Base-by-base conservation (phyloP, 2,113 vertebrate genomes). In the Propithecus coquereli region DNA sequence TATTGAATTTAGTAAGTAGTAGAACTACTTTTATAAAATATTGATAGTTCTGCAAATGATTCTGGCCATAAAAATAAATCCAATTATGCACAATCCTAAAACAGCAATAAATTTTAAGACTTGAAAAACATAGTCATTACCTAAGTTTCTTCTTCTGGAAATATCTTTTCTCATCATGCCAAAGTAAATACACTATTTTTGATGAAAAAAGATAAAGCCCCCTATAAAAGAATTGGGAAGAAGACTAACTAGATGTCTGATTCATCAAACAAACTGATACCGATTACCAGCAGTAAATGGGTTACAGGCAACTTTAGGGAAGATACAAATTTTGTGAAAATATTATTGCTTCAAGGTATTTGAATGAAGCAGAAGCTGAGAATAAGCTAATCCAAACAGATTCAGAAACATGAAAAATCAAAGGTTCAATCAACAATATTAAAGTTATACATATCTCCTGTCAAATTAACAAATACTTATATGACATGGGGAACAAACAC, bases 321-420 rank as follows among this genome's bases (percentile, higher is more conserved):
- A 92, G 70, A 54, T 1, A 37, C 1, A 80, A 87, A 87, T 43
- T 27, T 93, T 57, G 25, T 96, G 82, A 93, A 98, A 98, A 90
- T 27, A 5, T 77, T 80, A 43, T 87, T 96, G 50, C 27, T 95
- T 96, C 50, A 90, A 34, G 27, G 13, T 83, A 96, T 95, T 87
- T 97, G 93, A 90, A 96, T 70, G 50, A 85, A 95, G 47, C 9
- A 81, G 43, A 59, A 2, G 0, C 4, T 65, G 32, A 92, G 20
- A 40, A 13, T 80, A 65, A 40, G 40, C 7, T 94, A 20, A 86
- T 93, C 13, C 16, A 93, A 94, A 94, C 6, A 88, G 9, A 32
- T 66, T n/a, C 40, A 95, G 22, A 54, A 81, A 92, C 65, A 90
- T n/a, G 14, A 68, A 90, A 80, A 77, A 70, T 90, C 74, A 93